Conservation (phyloP, 2,888 invertebrate species). For the Ischnura elegans region DNA sequence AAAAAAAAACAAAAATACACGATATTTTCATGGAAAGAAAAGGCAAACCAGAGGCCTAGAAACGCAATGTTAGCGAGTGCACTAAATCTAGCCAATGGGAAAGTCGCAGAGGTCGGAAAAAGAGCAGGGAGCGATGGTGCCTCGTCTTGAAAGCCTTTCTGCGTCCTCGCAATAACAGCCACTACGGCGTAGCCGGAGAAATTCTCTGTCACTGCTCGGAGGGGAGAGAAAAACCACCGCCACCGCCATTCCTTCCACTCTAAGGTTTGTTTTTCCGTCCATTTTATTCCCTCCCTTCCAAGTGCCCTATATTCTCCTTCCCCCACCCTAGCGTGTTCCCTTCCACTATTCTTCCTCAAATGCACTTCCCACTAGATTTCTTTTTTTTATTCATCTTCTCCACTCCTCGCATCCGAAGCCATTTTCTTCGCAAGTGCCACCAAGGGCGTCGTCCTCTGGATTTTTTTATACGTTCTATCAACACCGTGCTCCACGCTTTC, state of each 20-base stretch:
- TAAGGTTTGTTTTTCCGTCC: neutral
- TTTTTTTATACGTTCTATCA: neutral
- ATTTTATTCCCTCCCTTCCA: neutral
- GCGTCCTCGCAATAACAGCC: constrained; percentile 3
- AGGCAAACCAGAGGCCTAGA: too few species aligned
- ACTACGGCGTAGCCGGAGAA: neutral
- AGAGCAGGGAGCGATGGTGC: neutral
- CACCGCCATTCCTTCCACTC: neutral
- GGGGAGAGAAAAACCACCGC: neutral
- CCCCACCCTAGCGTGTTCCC: neutral
- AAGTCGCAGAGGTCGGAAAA: too few species aligned
- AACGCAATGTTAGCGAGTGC: too few species aligned
- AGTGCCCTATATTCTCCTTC: neutral
- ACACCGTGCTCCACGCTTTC: neutral
- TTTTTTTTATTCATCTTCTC: neutral
- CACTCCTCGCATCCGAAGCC: neutral
- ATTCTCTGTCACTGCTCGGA: neutral
- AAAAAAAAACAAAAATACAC: too few species aligned
- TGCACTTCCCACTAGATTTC: constrained; percentile 14
- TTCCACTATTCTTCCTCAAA: neutral
- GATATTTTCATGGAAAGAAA: too few species aligned
- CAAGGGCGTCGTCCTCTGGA: neutral
- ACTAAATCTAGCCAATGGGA: neutral
- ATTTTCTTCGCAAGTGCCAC: neutral
- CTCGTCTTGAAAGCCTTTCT: neutral